Conservation (phyloP, 2,888 invertebrate species). For the Eulithis prunata region DNA sequence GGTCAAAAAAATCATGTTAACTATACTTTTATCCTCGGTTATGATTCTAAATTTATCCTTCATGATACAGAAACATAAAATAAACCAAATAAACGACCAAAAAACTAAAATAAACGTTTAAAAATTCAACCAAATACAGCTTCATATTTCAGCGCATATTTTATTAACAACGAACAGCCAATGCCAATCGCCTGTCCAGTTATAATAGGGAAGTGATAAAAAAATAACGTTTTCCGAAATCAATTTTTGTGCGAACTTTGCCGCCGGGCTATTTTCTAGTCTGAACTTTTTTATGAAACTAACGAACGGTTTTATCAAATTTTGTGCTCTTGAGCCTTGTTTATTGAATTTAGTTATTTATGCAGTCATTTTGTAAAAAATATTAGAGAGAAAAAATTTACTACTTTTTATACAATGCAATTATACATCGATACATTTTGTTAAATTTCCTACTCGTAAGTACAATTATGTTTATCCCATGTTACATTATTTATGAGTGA, state of each 20-base stretch:
- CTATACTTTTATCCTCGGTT: too few relatives aligned
- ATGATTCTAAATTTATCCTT: too few relatives aligned
- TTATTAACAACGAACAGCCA: conserved; percentile 2
- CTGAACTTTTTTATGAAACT: conserved; percentile 9
- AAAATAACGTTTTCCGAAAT: conserved; percentile 7
- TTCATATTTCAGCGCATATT: conserved; percentile 4
- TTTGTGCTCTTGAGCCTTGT: not conserved
- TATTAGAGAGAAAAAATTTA: too few relatives aligned
- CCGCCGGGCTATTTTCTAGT: conserved; percentile 2
- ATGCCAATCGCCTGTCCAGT: conserved; percentile 15
- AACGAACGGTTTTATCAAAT: not conserved
- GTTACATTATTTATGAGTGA: too few relatives aligned
- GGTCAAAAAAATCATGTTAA: too few relatives aligned
- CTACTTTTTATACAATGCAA: too few relatives aligned
- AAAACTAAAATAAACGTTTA: conserved; percentile 5
- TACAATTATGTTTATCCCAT: too few relatives aligned
- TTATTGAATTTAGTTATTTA: not conserved
- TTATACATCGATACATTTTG: too few relatives aligned
- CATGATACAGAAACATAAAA: not conserved
- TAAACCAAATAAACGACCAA: too few relatives aligned
- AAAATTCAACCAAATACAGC: conserved; percentile 2
- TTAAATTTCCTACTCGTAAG: too few relatives aligned
- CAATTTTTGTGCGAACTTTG: conserved; percentile 7
- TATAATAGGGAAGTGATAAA: conserved; percentile 18
- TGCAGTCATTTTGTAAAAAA: not conserved